Evolutionary conservation across 2,888 invertebrate species (phyloP), one percentile per base, ranked within the genome.

Genomic region (Cephus pygmeus): DNA sequence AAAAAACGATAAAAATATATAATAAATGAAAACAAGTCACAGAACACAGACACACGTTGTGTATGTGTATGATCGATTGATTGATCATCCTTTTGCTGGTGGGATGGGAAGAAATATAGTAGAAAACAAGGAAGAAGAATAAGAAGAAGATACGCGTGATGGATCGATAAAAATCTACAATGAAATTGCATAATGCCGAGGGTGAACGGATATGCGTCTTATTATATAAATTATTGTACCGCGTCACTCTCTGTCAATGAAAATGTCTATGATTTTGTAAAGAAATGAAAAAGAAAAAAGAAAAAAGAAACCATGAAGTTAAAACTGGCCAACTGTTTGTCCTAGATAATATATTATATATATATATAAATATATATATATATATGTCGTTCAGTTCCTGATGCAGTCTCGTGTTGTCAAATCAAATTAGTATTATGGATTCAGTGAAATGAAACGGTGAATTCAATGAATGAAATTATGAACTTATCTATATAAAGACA

Each of bases 371-470:
- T 77, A 80, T 83, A 82, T 83, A 81, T 80, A 86, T 86, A 84
- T 81, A 84, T 84, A 84, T 86, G 85, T 88, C 87, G 86, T 88
- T 86, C 86, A 90, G 89, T 90, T 90, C 89, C 88, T 88, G 87
- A 88, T 86, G 85, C 89, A 87, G 87, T 88, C 86, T 88, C 88
- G 87, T 87, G 87, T 88, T 88, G 87, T 88, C 85, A 88, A 90
- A 89, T 89, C 87, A 90, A 90, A 90, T 88, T 89, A 88, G 87
- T 85, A 81, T 85, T 85, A 86, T 77, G 76, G 78, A 79, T 84
- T 82, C 84, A 82, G 82, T 83, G 80, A 79, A 80, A 80, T 75
- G 80, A 80, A 77, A 83, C 75, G 77, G 80, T 79, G 71, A 79
- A 56, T 56, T 56, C 56, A 56, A 23, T 56, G 9, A 56, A 56